A percentile compares a stretch with the other conserved stretches of the same genome.
These are phyloP conservation scores for Oryzias javanicus DNA, from an alignment of 2,113 vertebrate species.

Conservation along the genomic window DNA sequence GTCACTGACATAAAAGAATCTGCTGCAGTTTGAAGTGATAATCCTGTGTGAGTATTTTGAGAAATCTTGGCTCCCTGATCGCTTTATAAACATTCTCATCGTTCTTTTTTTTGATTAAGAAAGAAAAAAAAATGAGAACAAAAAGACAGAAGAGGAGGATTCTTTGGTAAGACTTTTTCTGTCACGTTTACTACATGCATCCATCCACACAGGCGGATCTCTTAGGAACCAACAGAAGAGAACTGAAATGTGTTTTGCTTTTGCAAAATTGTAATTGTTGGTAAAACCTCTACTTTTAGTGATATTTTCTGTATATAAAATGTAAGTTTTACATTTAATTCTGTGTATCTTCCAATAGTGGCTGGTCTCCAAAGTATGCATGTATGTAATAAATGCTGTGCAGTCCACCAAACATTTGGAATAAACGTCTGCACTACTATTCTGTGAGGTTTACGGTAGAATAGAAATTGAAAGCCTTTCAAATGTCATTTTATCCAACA, in stretches of 20 bases:
- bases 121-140: too few relatives aligned
- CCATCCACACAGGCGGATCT: constrained; percentile 34
- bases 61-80: constrained; percentile 40
- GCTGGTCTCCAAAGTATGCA: too few relatives aligned
- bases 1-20: constrained; percentile 3
- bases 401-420: too few relatives aligned
- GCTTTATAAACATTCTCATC: constrained; percentile 47
- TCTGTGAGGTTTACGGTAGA: too few relatives aligned
- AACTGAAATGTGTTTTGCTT: constrained; percentile 19
- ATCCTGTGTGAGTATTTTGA: constrained; percentile 41
- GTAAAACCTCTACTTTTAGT: not conserved
- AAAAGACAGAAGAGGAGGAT: constrained; percentile 24
- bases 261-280: constrained; percentile 21
- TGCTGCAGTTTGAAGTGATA: constrained; percentile 19
- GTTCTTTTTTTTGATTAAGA: constrained; percentile 48
- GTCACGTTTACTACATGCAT: constrained; percentile 22
- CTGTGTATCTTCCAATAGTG: too few relatives aligned
- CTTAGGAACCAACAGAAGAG: constrained; percentile 13
- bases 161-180: constrained; percentile 14
- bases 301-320: too few relatives aligned
- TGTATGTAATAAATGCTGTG: too few relatives aligned
- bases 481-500: too few relatives aligned
- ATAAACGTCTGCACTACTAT: too few relatives aligned
- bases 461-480: too few relatives aligned
- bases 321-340: too few relatives aligned